Evolutionary conservation across 2,888 invertebrate species (phyloP).

Genomic region (Scaeva pyrastri): DNA sequence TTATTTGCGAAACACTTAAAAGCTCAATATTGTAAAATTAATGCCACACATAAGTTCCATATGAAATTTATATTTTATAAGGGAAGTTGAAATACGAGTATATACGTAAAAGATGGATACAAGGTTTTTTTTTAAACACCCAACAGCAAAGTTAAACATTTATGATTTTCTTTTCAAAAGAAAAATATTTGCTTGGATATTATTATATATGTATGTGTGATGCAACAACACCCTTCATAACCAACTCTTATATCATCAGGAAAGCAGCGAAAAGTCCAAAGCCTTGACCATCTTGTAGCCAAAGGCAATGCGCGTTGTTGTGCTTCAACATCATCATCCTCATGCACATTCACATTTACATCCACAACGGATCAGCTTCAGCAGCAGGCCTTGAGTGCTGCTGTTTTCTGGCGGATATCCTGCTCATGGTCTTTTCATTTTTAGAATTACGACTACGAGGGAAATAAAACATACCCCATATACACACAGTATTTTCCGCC

Average conservation of each 20-base stretch:
- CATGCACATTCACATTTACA: background rate
- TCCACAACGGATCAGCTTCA: slow-evolving; percentile 15
- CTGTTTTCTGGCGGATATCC: slow-evolving; percentile 41
- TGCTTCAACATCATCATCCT: too few species aligned
- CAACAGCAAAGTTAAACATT: background rate
- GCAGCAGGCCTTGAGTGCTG: slow-evolving; percentile 45
- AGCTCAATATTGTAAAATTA: too few species aligned
- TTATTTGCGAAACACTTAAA: too few species aligned
- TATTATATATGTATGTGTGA: too few species aligned
- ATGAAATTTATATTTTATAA: too few species aligned
- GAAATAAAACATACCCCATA: slow-evolving; percentile 47
- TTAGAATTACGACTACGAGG: slow-evolving; percentile 36
- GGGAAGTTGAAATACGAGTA: background rate
- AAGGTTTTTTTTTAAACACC: background rate
- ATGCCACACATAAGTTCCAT: too few species aligned
- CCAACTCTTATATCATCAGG: background rate
- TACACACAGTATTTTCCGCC: slow-evolving; percentile 54
- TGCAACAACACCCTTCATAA: background rate
- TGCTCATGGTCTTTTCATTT: slow-evolving; percentile 42
- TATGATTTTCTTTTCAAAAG: slow-evolving; percentile 10
- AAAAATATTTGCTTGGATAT: slow-evolving; percentile 9
- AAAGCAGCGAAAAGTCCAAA: slow-evolving; percentile 4
- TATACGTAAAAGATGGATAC: background rate
- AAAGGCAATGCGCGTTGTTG: slow-evolving; percentile 22
- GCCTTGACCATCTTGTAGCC: slow-evolving; percentile 59